Base-by-base conservation (phyloP, 2,888 invertebrate species). In the Lordiphosa andalusiaca region DNA sequence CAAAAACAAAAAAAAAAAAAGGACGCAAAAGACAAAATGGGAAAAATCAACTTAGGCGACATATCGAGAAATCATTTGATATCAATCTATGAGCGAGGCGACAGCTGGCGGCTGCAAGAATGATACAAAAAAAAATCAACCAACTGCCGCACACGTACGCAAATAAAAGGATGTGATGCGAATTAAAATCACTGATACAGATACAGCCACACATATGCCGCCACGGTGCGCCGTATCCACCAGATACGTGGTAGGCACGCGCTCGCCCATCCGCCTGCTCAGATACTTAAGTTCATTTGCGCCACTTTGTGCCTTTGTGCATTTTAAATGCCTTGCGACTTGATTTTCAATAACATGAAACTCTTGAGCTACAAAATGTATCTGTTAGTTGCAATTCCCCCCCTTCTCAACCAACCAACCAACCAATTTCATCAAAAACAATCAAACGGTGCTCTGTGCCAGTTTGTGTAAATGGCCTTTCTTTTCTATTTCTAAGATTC, bases 111-210 rank as follows among this genome's bases (percentile, higher is more conserved):
- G n/a, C 1, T 16, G 35, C 69, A 49, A 25, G 25, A 6, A 6
- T 25, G 25, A 6, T 16, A 6, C 23, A 21, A 39, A 25, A 25
- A 35, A 25, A 44, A 12, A 41, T 6, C n/a, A 30, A 23, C 21
- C n/a, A 30, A 23, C 21, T 41, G 51, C 69, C 67, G 62, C 74
- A 67, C 76, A 77, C 84, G 82, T 77, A 84, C 78, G 82, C 84
- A 77, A 84, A 77, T 84, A 77, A 68, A 77, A 73, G 82, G 76
- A 77, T 77, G 84, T 77, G 84, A 77, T 78, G 78, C 76, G 84
- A 77, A 77, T 77, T 84, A 81, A 77, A 84, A 77, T 65, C 41
- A 61, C 61, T 58, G 48, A 54, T 71, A 48, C 37, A 37, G 36
- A 23, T 39, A 25, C 9, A 50, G 40, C 41, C 54, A 55, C 53